Evolutionary conservation across 2,113 vertebrate genomes (phyloP).

Genomic region (Procavia capensis): DNA sequence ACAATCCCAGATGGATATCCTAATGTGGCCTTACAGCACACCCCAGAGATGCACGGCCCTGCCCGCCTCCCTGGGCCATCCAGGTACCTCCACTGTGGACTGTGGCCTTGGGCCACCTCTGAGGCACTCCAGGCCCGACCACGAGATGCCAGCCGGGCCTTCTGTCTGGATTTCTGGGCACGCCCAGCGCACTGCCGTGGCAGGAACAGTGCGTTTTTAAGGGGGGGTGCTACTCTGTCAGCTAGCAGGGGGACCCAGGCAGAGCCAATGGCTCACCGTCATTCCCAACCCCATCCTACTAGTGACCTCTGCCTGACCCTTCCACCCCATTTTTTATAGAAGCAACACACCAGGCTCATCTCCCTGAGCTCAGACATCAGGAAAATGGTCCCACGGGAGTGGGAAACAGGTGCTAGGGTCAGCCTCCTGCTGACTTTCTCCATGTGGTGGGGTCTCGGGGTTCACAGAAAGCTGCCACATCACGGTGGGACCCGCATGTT

Average conservation of each 20-base stretch:
- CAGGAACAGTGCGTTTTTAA: not conserved
- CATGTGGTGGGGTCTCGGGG: not conserved
- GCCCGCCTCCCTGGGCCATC: accelerated
- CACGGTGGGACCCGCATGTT: accelerated
- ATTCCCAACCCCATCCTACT: accelerated
- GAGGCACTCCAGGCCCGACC: not conserved
- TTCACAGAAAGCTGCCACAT: accelerated
- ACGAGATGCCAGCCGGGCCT: slow-evolving; percentile 63
- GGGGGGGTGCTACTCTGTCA: not conserved
- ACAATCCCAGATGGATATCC: too few species aligned
- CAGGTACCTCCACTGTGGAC: accelerated
- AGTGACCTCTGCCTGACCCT: not conserved
- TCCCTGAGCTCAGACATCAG: not conserved
- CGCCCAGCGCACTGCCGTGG: accelerated
- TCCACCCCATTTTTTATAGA: too few species aligned
- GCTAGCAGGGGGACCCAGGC: not conserved
- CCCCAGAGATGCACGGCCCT: not conserved
- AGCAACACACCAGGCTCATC: not conserved
- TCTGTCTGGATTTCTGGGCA: accelerated
- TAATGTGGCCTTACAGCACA: not conserved
- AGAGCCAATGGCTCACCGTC: not conserved
- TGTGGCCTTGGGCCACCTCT: too few species aligned
- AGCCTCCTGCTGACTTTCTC: not conserved
- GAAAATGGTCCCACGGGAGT: not conserved
- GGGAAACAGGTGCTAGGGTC: not conserved